Percentiles rank a stretch among this genome's conserved stretches.
Evolutionary conservation across 2,797 vertebrate species (phyloP).

Genomic region (Pogonophryne albipinna): DNA sequence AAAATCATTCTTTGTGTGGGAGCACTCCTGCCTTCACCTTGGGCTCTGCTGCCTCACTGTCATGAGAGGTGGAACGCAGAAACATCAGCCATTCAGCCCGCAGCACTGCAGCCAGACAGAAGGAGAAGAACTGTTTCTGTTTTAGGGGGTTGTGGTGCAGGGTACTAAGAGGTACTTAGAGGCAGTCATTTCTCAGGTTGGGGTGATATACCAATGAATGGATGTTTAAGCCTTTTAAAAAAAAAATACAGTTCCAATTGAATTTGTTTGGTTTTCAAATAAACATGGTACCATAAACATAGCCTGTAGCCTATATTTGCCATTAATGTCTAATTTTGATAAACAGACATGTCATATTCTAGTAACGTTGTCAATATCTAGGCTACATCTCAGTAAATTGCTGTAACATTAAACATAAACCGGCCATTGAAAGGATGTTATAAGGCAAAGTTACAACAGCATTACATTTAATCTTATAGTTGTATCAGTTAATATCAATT

Average conservation of each 20-base stretch:
- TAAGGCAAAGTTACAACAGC: too few relatives aligned
- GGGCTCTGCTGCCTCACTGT: slow-evolving; percentile 32
- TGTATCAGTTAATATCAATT: neutral
- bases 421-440: neutral
- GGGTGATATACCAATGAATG: neutral
- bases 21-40: slow-evolving; percentile 32
- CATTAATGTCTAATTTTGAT: neutral
- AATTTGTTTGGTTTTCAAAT: neutral
- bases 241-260: too few relatives aligned
- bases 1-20: slow-evolving; percentile 34
- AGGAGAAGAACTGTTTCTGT: slow-evolving; percentile 8
- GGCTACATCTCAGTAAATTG: neutral
- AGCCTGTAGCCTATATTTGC: neutral
- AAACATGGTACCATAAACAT: neutral
- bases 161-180: slow-evolving; percentile 42
- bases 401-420: neutral
- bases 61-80: slow-evolving; percentile 49
- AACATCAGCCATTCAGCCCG: slow-evolving; percentile 54
- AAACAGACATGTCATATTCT: neutral
- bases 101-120: slow-evolving; percentile 20
- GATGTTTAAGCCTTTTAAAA: slow-evolving; percentile 11
- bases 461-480: neutral
- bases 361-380: too few relatives aligned
- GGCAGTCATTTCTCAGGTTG: neutral
- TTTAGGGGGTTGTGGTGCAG: slow-evolving; percentile 19